A percentile compares a stretch with the other conserved stretches of the same genome.
Conservation (phyloP, 1,140 invertebrate genomes). For the Eubasilissa regina region DNA sequence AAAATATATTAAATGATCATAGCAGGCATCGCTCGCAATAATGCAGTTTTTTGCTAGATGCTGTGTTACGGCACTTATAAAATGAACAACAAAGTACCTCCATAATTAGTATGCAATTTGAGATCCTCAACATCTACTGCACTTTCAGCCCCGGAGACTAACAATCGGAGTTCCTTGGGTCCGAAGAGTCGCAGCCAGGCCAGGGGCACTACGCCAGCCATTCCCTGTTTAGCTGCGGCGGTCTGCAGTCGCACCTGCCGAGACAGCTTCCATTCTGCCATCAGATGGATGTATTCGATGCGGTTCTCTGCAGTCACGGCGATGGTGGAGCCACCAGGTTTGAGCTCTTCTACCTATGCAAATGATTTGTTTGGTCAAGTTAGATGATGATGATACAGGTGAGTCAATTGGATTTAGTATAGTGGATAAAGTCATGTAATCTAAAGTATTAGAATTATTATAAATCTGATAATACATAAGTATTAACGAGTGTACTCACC, state of each 20-base stretch:
- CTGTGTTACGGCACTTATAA: too few species aligned
- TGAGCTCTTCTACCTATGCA: constrained; percentile 87
- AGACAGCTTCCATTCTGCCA: constrained; percentile 93
- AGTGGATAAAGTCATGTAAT: too few species aligned
- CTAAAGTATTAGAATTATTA: too few species aligned
- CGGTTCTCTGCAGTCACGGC: constrained; percentile 92
- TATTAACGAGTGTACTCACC: constrained; percentile 65
- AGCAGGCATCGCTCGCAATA: too few species aligned
- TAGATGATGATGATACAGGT: background rate
- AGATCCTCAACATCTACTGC: constrained; percentile 94
- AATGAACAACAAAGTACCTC: constrained; percentile 66
- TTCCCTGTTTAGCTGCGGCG: constrained; percentile 86
- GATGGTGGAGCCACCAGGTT: constrained; percentile 91
- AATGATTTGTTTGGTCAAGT: background rate
- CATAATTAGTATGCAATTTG: constrained; percentile 87
- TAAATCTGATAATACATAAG: too few species aligned
- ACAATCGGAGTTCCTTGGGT: constrained; percentile 92
- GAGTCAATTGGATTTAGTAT: background rate
- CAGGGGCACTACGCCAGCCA: constrained; percentile 90
- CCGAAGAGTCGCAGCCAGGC: constrained; percentile 97
- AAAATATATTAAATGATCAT: too few species aligned
- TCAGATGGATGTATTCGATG: constrained; percentile 96
- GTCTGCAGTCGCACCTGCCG: constrained; percentile 91
- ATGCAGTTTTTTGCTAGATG: too few species aligned
- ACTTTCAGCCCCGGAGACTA: constrained; percentile 94